Evolutionary conservation across 2,888 invertebrate species (phyloP), one percentile per base, ranked within the genome.

Genomic region (Anorthoa munda): DNA sequence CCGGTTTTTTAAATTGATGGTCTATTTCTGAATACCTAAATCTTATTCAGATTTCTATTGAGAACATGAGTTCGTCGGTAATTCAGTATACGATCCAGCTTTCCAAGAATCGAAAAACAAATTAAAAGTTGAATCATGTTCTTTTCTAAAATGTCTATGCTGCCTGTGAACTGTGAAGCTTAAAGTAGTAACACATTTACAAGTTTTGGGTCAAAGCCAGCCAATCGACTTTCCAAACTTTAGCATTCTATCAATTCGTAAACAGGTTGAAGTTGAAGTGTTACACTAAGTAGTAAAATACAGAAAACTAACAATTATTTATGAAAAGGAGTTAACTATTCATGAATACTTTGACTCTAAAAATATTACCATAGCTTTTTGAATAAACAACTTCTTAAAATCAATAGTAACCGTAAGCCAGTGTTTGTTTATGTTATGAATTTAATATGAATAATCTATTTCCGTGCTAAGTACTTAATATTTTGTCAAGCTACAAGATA

Each of bases 181-280:
- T 50, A 59, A 31, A 53, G 53, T 53, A 45, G 9, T 31, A 63
- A 58, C 56, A 58, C 13, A 55, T 45, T 66, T 60, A 72, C 53
- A 66, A 63, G 53, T 72, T 39, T 77, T 66, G 51, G 56, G 60
- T 72, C 31, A 63, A 12, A 63, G 58, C 21, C 72, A 73, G 55
- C 45, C 17, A 73, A 50, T 55, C 13, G 1, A 60, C 59, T 74
- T 53, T 61, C 2, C 23, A 58, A 65, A 74, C 46, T 60, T 66
- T 60, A 23, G n/a, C 51, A 48, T 61, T 18, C 39, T 61, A 64
- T 45, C 4, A 74, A 71, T 63, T 71, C 18, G 4, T 26, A 12
- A 56, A 15, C 18, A 31, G 48, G 23, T 56, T 48, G 64, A 31
- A 31, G 23, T 56, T 48, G 64, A 31, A 31, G 50, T 56, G 18